Conservation (phyloP, 2,888 invertebrate genomes). For the Archips xylosteana region DNA sequence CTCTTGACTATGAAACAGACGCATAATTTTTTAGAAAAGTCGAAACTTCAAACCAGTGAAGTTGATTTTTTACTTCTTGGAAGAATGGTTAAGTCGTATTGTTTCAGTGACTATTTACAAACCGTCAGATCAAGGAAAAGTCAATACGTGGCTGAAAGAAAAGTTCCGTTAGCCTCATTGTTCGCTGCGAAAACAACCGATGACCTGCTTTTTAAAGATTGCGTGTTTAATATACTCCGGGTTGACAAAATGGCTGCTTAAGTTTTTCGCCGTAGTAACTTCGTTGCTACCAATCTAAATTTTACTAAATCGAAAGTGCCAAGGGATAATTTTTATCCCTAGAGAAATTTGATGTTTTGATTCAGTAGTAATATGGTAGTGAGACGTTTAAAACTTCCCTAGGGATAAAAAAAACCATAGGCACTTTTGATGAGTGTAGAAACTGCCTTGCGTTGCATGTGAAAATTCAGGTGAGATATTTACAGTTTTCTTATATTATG, state of each 20-base stretch:
- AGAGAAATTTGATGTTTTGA: too few relatives aligned
- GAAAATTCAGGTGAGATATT: too few relatives aligned
- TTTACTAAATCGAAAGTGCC: too few relatives aligned
- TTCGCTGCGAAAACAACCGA: conserved; percentile 52
- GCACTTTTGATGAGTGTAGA: too few relatives aligned
- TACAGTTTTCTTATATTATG: too few relatives aligned
- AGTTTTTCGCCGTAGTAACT: not conserved
- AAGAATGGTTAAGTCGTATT: conserved; percentile 59
- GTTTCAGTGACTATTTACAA: conserved; percentile 67
- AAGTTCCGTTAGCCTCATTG: conserved; percentile 48
- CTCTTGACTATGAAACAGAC: not conserved
- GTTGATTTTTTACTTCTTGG: conserved; percentile 48
- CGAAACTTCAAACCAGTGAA: not conserved
- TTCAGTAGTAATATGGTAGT: too few relatives aligned
- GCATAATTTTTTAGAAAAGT: not conserved
- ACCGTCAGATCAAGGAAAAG: conserved; percentile 56
- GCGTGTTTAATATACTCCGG: conserved; percentile 7
- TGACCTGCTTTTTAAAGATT: conserved; percentile 14
- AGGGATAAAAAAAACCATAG: too few relatives aligned
- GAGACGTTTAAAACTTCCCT: too few relatives aligned
- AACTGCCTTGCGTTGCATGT: too few relatives aligned
- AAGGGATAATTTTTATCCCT: not conserved
- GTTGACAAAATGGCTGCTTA: conserved; percentile 1
- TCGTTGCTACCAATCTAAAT: not conserved
- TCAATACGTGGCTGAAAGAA: conserved; percentile 55